These are phyloP conservation scores for Pterocles burchelli DNA, from an alignment of 2,113 vertebrate species.

Conservation along the genomic window DNA sequence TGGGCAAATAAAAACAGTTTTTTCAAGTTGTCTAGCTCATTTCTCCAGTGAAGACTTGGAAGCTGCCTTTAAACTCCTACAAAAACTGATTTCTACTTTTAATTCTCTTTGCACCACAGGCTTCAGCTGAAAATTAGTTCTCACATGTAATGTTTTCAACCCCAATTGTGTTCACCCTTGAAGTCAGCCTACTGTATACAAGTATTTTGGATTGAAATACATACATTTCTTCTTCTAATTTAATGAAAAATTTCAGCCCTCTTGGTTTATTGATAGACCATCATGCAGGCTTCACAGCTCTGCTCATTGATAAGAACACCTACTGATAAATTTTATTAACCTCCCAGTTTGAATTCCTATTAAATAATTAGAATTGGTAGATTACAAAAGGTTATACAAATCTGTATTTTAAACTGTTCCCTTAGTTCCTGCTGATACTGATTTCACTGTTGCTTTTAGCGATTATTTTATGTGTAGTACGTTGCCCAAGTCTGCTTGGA, in stretches of 20 bases:
- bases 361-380: constrained; percentile 67
- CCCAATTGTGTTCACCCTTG: constrained; percentile 36
- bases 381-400: constrained; percentile 16
- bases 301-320: constrained; percentile 63
- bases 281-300: constrained; percentile 24
- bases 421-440: background rate
- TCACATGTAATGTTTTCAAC: constrained; percentile 47
- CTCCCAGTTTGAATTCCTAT: constrained; percentile 60
- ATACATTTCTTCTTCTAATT: constrained; percentile 23
- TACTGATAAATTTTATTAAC: constrained; percentile 68
- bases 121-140: constrained; percentile 46
- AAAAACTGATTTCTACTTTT: constrained; percentile 35
- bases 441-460: constrained; percentile 21
- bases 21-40: background rate
- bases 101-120: constrained; percentile 3
- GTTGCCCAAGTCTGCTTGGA: background rate
- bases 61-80: background rate
- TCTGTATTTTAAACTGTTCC: constrained; percentile 2
- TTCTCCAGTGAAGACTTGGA: background rate
- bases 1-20: background rate
- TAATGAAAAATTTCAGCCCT: constrained; percentile 46
- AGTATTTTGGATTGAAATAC: constrained; percentile 40
- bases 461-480: background rate
- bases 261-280: constrained; percentile 56
- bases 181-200: constrained; percentile 46